A percentile compares a stretch with the other conserved stretches of the same genome.
Conservation (phyloP, 2,888 invertebrate genomes). For the Bembecia ichneumoniformis region DNA sequence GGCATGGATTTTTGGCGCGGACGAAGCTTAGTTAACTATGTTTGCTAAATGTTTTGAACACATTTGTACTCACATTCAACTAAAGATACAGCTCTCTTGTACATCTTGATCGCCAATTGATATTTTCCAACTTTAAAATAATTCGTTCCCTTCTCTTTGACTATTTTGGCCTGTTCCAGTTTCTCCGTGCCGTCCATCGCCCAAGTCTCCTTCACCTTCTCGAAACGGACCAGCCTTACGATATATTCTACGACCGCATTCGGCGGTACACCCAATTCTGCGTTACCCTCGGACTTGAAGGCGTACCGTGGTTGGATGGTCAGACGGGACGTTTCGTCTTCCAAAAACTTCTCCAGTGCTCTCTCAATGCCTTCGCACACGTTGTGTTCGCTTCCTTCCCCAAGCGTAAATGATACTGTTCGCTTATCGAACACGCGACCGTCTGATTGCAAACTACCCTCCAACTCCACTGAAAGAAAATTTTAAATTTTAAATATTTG, state of each 20-base stretch:
- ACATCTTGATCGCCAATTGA: conserved; percentile 86
- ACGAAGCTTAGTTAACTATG: not conserved
- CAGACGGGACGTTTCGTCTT: conserved; percentile 83
- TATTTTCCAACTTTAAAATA: conserved; percentile 89
- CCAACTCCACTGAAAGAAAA: conserved; percentile 75
- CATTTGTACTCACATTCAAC: conserved; percentile 52
- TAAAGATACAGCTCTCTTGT: conserved; percentile 80
- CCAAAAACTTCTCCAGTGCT: conserved; percentile 85
- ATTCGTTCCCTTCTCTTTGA: conserved; percentile 91
- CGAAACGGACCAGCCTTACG: conserved; percentile 87
- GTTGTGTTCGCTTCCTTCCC: conserved; percentile 85
- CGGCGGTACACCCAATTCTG: conserved; percentile 81
- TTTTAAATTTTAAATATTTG: not conserved
- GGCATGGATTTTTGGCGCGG: too few relatives aligned
- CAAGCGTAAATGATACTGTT: conserved; percentile 85
- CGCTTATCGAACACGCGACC: conserved; percentile 86
- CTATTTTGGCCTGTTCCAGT: conserved; percentile 83
- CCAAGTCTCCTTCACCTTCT: conserved; percentile 86
- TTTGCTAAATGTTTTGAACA: conserved; percentile 5
- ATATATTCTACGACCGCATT: conserved; percentile 85
- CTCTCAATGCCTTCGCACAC: conserved; percentile 87
- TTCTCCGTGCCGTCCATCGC: conserved; percentile 84
- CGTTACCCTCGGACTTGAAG: conserved; percentile 80
- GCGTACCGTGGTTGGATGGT: conserved; percentile 84
- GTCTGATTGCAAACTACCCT: conserved; percentile 67